Evolutionary conservation across 2,113 vertebrate genomes (phyloP), one percentile per base, ranked within the genome.

Genomic region (Cochlearius cochlearius): DNA sequence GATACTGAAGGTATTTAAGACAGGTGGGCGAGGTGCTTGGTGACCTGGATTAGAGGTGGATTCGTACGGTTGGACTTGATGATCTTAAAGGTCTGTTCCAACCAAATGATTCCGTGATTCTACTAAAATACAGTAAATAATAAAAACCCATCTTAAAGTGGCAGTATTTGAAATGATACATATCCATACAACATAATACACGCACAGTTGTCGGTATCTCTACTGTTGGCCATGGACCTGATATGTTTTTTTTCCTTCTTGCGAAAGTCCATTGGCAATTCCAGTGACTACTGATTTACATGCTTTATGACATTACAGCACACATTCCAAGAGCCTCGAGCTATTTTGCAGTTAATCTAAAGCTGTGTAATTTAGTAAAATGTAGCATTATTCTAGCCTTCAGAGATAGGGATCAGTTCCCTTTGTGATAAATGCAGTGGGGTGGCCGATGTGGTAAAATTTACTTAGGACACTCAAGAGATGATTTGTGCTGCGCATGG

Each of bases 241-340:
- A 14, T 43, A 43, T 41, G 12, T 41, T 43, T 43, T 43, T 43
- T 43, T 43, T 15, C 4, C 12, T 60, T 41, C 60, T 25, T 66
- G 41, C 62, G 50, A 27, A 22, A 62, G 11, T 34, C 56, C 21
- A 10, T n/a, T 32, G 66, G 20, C 56, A 78, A 12, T 81, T 91
- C 34, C n/a, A 55, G 1, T 43, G 59, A 29, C 60, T 75, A 0
- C n/a, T 59, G n/a, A 63, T 72, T 47, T 59, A 45, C 0, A 2
- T 39, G 34, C 22, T 71, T 43, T 63, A 12, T 7, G 32, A 15
- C 3, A 7, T 88, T 67, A 8, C 21, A 36, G 4, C 12, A 9
- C n/a, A 15, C 0, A 3, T 60, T 90, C 8, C 9, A 41, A 72
- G 52, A 90, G 34, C 52, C 53, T 69, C 0, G 0, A 80, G 53